phyloP scores from a whole-genome alignment of 1,140 invertebrate genomes.

The Listronotus bonariensis region DNA sequence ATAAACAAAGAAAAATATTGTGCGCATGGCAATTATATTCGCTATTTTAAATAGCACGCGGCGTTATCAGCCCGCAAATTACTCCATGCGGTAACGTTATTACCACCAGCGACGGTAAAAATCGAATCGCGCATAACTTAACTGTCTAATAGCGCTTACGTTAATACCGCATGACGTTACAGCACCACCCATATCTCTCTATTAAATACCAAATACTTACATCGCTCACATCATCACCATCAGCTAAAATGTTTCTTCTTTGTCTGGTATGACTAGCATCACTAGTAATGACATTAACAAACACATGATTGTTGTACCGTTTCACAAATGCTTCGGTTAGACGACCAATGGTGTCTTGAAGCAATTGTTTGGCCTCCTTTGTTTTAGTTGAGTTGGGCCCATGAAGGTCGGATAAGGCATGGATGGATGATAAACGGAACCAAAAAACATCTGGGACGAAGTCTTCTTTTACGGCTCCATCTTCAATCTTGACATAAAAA shows the following conservation, averaged over 20 bases:
- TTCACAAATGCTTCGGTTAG: constrained; percentile 66
- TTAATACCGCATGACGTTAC: no score
- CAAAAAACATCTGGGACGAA: constrained; percentile 69
- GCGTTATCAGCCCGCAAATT: no score
- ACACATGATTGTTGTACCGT: constrained; percentile 69
- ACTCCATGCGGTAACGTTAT: no score
- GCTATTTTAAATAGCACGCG: no score
- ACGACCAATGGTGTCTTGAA: constrained; percentile 63
- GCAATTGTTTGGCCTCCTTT: constrained; percentile 69
- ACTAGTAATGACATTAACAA: constrained; percentile 68
- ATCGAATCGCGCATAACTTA: no score
- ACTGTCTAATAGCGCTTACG: no score
- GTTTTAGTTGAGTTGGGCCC: constrained; percentile 68
- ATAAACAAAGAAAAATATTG: no score
- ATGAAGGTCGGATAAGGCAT: constrained; percentile 67
- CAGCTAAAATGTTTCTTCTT: constrained; percentile 45
- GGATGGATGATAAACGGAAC: constrained; percentile 66
- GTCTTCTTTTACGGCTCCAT: constrained; percentile 60
- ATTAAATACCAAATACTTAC: constrained; percentile 28
- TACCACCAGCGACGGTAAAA: no score
- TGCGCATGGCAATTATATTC: no score
- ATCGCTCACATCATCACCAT: constrained; percentile 9
- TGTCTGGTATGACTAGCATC: constrained; percentile 66
- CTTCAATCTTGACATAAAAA: constrained; percentile 37
- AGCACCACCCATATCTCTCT: no score